A percentile compares a stretch with the other conserved stretches of the same genome.
phyloP scores from a whole-genome alignment of 2,113 vertebrate species.

The Salminus brasiliensis region DNA sequence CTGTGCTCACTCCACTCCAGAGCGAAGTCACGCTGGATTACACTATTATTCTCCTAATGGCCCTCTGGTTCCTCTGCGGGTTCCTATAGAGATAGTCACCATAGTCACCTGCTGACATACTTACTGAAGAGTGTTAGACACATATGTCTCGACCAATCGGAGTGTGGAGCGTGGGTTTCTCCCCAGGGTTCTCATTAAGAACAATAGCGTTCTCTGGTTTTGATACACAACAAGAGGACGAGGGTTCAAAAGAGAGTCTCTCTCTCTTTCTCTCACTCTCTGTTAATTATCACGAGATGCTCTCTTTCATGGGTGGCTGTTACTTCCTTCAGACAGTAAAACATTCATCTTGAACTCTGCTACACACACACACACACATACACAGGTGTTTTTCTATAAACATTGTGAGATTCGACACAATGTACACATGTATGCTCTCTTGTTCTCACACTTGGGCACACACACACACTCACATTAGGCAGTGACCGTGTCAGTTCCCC shows the following conservation, averaged over 20 bases:
- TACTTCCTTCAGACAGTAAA: not conserved
- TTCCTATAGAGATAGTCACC: not conserved
- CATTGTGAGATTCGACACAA: not conserved
- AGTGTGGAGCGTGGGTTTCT: not conserved
- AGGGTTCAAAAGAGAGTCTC: not conserved
- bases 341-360: not conserved
- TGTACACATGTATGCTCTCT: not conserved
- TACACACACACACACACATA: not conserved
- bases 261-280: constrained; percentile 2
- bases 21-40: not conserved
- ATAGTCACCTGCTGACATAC: constrained; percentile 9
- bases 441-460: not conserved
- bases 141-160: constrained; percentile 5
- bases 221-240: not conserved
- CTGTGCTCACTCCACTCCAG: not conserved
- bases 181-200: constrained; percentile 35
- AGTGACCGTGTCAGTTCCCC: constrained; percentile 13
- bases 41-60: not conserved
- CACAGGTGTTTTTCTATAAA: not conserved
- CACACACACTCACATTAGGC: not conserved
- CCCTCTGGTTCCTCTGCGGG: not conserved
- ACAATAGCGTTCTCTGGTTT: constrained; percentile 8
- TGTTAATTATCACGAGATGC: constrained; percentile 4
- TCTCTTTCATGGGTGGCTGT: not conserved
- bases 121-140: not conserved